Base-by-base conservation (phyloP, 2,113 vertebrate genomes). In the Athene noctua region DNA sequence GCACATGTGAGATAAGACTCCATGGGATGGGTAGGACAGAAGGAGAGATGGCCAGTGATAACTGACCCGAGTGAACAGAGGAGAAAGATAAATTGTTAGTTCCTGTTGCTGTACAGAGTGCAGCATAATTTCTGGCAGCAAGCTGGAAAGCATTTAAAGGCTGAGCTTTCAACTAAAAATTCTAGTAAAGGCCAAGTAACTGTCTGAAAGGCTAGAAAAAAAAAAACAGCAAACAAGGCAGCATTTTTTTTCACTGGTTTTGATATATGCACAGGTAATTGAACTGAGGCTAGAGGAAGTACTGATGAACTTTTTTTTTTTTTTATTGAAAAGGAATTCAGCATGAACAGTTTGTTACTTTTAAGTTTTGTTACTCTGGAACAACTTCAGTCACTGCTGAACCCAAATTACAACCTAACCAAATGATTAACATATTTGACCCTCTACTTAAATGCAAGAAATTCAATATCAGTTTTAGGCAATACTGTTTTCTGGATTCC, bases 81-180 rank as follows among this genome's bases (percentile, higher is more conserved):
- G 20, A 74, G 17, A 12, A n/a, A 72, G 54, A 40, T 38, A 57
- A 73, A 27, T 52, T 36, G 18, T 36, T 55, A 40, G 36, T 30
- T 84, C 30, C 36, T 73, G 13, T 70, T 65, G 40, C 63, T 78
- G 27, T 74, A 25, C 25, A 54, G 72, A 52, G 68, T 86, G 73
- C 67, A 78, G 44, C 40, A 61, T 49, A 2, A n/a, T 84, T 94
- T 78, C 68, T 90, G 59, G 40, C 66, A 83, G 82, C 47, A 79
- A 92, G 54, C 44, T 61, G 71, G 55, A 72, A 80, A 72, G 8
- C 22, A 34, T 77, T 86, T 80, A 55, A 73, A 78, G 38, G 22
- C 59, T 62, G 80, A 95, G 51, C 9, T 89, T 94, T 94, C 77
- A 93, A 59, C 36, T 47, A 74, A 70, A 91, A 93, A n/a, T 58